Evolutionary conservation across 1,140 invertebrate genomes (phyloP).

Genomic region (Brachionus sp.): DNA sequence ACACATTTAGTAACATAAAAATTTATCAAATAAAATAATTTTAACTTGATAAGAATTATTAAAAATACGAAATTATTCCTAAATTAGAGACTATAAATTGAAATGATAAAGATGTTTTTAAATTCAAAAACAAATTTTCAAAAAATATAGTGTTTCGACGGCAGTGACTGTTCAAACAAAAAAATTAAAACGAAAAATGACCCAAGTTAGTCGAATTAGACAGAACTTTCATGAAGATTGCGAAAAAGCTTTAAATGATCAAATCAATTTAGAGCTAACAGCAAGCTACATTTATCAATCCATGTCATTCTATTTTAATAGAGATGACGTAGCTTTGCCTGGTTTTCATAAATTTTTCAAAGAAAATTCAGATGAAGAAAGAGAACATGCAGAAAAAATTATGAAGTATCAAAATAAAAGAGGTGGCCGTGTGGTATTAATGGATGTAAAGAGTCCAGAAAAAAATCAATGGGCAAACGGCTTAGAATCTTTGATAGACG

Average conservation of each 20-base stretch:
- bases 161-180: constrained; percentile 36
- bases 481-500: background rate
- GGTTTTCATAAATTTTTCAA: constrained; percentile 72
- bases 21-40: background rate
- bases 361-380: constrained; percentile 68
- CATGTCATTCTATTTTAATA: constrained; percentile 74
- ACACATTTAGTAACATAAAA: background rate
- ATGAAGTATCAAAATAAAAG: constrained; percentile 78
- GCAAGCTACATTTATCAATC: constrained; percentile 74
- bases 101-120: background rate
- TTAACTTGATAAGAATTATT: background rate
- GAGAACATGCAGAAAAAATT: constrained; percentile 70
- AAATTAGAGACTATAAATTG: background rate
- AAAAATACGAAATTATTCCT: background rate
- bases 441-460: constrained; percentile 34
- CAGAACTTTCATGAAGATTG: constrained; percentile 72
- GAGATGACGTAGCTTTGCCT: constrained; percentile 70
- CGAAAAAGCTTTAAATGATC: constrained; percentile 71
- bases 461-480: background rate
- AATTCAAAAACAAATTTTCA: background rate
- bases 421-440: constrained; percentile 61
- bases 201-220: constrained; percentile 63
- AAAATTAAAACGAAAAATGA: background rate
- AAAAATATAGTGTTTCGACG: background rate
- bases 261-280: constrained; percentile 76